Base-by-base conservation (phyloP, 2,888 invertebrate species). In the Sarcophaga caerulescens region DNA sequence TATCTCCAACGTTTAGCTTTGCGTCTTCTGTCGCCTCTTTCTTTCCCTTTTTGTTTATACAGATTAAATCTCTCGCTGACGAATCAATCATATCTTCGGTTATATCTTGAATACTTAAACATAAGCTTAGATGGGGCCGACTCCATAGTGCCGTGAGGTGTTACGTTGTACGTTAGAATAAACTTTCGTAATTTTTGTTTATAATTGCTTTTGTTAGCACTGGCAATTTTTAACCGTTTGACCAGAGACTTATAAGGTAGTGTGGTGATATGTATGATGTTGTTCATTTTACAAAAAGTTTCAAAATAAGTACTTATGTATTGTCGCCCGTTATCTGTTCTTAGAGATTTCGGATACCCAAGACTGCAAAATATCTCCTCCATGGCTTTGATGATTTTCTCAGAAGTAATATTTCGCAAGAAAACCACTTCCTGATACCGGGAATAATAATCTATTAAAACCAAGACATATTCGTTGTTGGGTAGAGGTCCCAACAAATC, bases 381-480 rank as follows among this genome's bases (percentile, higher is more conserved):
- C 68, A 83, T 71, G 10, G 66, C 65, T n/a, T 63, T 76, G 17
- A 82, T 82, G 17, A 82, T 82, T 45, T 44, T 70, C 21, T 82
- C 71, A 35, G 77, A 82, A 4, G 77, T 45, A 59, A 79, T 87
- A 14, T 21, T 84, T 73, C 63, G 70, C 17, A 80, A 4, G 12
- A 81, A 82, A 14, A 70, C 73, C 10, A 81, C 14, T 60, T 70
- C 69, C 52, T 82, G 68, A 47, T 84, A 87, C 10, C 82, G 66
- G 17, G 81, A 81, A 59, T 81, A 84, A n/a, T 86, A 87, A 25
- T 82, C 82, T 25, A 85, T 79, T 65, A 81, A 14, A 3, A 87
- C 87, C 5, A 87, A 35, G 12, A 84, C 81, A 35, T 82, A 85
- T 44, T 84, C 81, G 35, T 81, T 74, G 44, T 84, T 85, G 1